Evolutionary conservation across 1,140 invertebrate genomes (phyloP).

Genomic region (Meteorus sp.): DNA sequence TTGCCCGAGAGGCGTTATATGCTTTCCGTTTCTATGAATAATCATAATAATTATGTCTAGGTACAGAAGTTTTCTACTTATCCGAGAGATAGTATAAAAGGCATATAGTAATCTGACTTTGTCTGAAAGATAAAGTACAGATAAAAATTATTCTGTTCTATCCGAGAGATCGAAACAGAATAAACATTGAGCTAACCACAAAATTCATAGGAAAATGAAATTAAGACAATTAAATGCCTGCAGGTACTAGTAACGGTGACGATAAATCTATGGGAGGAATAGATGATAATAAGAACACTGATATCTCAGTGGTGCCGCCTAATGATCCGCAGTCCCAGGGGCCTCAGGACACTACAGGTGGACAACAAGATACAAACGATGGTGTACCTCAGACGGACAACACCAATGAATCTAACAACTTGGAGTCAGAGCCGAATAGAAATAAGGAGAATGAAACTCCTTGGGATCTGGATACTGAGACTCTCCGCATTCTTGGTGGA

Average conservation of each 20-base stretch:
- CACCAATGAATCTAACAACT: not conserved
- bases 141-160: not conserved
- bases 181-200: not conserved
- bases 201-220: not conserved
- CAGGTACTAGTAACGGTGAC: not conserved
- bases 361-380: not conserved
- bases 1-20: too few species aligned
- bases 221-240: not conserved
- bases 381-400: not conserved
- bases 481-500: not conserved
- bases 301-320: not conserved
- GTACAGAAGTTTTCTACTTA: not conserved
- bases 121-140: slow-evolving; percentile 5
- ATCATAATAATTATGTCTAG: not conserved
- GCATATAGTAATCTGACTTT: not conserved
- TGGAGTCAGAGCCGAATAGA: not conserved
- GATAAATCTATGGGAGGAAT: not conserved
- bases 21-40: not conserved
- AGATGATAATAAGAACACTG: not conserved
- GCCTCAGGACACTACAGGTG: not conserved
- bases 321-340: not conserved
- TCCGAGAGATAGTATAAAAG: not conserved
- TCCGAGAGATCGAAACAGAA: not conserved
- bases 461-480: not conserved
- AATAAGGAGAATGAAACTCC: not conserved